These are phyloP conservation scores for Cladorhizidae sp. DNA, from an alignment of 37 sponge, comb jelly and placozoan genomes.

Conservation along the genomic window DNA sequence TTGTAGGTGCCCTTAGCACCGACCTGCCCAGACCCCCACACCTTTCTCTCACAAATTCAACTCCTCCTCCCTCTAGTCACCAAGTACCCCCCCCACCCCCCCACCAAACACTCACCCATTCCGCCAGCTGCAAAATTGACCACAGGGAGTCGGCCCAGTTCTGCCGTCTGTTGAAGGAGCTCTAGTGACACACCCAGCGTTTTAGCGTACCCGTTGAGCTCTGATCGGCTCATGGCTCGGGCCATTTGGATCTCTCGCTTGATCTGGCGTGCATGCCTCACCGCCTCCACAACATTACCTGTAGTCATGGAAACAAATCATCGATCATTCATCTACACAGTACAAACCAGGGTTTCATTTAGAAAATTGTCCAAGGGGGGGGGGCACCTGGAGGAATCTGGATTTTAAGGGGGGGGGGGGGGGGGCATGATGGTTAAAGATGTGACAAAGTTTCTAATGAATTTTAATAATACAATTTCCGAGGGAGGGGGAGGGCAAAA, in stretches of 20 bases:
- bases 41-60: not conserved
- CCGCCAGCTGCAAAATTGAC: slow-evolving; percentile 91
- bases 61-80: not conserved
- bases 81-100: not conserved
- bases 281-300: slow-evolving; percentile 88
- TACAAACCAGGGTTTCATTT: no score
- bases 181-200: slow-evolving; percentile 67
- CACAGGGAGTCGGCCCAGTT: slow-evolving; percentile 78
- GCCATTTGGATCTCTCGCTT: slow-evolving; percentile 66
- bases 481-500: no score
- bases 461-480: no score
- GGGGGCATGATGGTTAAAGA: no score
- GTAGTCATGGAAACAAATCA: not conserved
- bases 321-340: not conserved
- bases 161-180: slow-evolving; percentile 72
- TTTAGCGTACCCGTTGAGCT: slow-evolving; percentile 79
- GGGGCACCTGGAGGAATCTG: no score
- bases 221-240: slow-evolving; percentile 44
- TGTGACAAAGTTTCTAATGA: no score
- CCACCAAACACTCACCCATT: slow-evolving; percentile 30
- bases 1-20: no score
- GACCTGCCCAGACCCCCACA: no score
- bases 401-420: no score
- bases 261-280: slow-evolving; percentile 73
- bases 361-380: no score